phyloP scores from a whole-genome alignment of 2,113 vertebrate genomes.

The Zosterops japonicus region DNA sequence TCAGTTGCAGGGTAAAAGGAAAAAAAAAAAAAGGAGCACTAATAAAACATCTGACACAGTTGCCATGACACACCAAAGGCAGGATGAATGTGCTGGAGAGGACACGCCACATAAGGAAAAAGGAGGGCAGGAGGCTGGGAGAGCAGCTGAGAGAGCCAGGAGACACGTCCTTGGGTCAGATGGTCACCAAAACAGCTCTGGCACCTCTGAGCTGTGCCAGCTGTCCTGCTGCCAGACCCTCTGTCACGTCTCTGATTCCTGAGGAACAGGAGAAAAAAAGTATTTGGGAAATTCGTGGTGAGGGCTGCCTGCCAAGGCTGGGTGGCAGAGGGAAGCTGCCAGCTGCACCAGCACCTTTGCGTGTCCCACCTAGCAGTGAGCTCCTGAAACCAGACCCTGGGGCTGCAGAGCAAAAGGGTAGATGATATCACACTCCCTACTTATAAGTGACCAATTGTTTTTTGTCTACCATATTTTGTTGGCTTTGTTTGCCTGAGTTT shows the following conservation, averaged over 20 bases:
- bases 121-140: not conserved
- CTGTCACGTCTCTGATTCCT: not conserved
- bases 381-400: not conserved
- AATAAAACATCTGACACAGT: conserved; percentile 39
- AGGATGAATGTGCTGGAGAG: not conserved
- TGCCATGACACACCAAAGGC: conserved; percentile 33
- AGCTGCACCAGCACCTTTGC: not conserved
- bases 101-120: not conserved
- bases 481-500: not conserved
- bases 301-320: not conserved
- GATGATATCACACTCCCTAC: not conserved
- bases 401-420: not conserved
- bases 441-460: not conserved
- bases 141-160: not conserved
- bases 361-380: not conserved
- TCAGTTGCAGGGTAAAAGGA: conserved; percentile 38
- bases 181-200: not conserved
- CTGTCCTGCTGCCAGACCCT: not conserved
- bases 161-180: not conserved
- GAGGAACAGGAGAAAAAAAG: not conserved
- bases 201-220: not conserved
- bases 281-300: not conserved
- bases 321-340: not conserved
- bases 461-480: not conserved
- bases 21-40: not conserved